Evolutionary conservation across 35 echinoderm and acorn worm species (phyloP), one percentile per base, ranked within the genome.

Genomic region (Lytechinus variegatus): DNA sequence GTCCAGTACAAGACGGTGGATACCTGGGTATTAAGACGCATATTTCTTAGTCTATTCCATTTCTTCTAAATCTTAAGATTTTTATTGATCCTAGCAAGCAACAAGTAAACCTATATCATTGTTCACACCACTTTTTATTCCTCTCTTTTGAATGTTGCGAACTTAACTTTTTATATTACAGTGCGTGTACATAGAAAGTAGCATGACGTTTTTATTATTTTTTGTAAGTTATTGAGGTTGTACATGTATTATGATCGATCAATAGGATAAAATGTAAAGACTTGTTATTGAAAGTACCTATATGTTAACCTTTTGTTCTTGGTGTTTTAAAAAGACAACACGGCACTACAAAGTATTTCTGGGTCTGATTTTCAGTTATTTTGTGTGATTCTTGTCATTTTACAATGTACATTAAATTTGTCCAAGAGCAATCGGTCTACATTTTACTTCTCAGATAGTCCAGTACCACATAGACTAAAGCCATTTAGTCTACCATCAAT

Each of bases 271-370:
- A 79, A 79, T 79, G 66, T 79, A n/a, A 79, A 24, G 66, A 79
- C 66, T 79, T n/a, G 66, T 79, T 24, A 79, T 24, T 79, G 66
- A 79, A 79, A 79, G 66, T 79, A 79, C 66, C 66, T 79, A 79
- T 79, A 79, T n/a, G 66, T 79, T 79, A 79, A 79, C 19, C 66
- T 79, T 79, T 79, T 79, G 66, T 79, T 79, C 66, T 79, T 7
- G 66, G 19, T 79, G 66, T 79, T 79, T 79, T 79, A 79, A 79
- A 79, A 79, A 7, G 66, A 79, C 66, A 79, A 79, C 66, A 79
- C 66, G 66, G 66, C 66, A 79, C 66, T 79, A 79, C 19, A 71
- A 79, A 7, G 66, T 79, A 24, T 7, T 8, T n/a, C 7, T n/a
- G n/a, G 19, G 66, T 79, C 24, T n/a, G 8, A 24, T 79, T 79